Base-by-base conservation (phyloP, 2,888 invertebrate species). In the Thereva unica region DNA sequence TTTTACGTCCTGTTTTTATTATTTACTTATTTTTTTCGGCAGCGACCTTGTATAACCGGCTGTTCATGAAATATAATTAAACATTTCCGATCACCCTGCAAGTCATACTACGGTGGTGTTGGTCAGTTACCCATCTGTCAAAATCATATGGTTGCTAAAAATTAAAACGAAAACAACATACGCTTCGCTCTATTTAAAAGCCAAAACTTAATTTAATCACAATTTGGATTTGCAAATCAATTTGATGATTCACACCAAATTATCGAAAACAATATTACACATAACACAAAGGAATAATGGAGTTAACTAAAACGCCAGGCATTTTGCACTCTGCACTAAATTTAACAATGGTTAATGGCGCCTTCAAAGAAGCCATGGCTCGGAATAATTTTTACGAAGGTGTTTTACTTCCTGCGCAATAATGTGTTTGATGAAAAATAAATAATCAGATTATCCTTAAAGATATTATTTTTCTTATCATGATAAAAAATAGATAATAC, bases 311-410 rank as follows among this genome's bases (percentile, higher is more conserved):
- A 23, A 23, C 23, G 23, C 23, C 23, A 23, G 23, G 23, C 23
- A 23, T 61, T 64, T 64, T 64, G 64, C 64, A 64, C 64, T 64
- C 64, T 53, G 44, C 64, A 63, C 63, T 41, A 63, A 49, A 38
- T 35, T 7, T 8, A 45, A 47, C 57, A 59, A 59, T 59, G 57
- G 57, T 38, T 40, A 47, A 35, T 37, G 5, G 56, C 34, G 12
- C 9, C 23, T 23, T 23, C 23, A 23, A 2, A 23, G 23, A 23
- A 23, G 23, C 23, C 23, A 23, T 23, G 23, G 23, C 23, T 23
- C 23, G 1, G 1, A 23, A 23, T 23, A 23, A 23, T 23, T 23
- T 23, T 23, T 23, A 23, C 23, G 23, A 23, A 23, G 23, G 23
- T 23, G 23, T 23, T 23, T 23, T 23, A 23, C 23, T 23, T 23